phyloP scores from a whole-genome alignment of 2,888 invertebrate species.

The Craniophora ligustri region DNA sequence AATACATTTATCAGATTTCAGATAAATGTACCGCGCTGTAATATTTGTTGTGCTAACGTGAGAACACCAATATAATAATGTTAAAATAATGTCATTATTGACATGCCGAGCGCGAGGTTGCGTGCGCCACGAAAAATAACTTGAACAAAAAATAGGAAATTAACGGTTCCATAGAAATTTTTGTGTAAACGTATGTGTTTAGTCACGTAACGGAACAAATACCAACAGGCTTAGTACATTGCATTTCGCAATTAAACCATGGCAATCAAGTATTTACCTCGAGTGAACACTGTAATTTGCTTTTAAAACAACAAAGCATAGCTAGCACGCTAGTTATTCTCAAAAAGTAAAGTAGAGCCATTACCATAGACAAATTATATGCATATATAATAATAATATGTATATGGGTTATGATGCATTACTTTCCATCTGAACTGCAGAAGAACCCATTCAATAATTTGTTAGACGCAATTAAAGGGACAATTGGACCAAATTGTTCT shows the following conservation, averaged over 20 bases:
- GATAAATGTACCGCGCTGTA: conserved; percentile 48
- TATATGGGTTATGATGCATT: no score
- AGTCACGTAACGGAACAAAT: conserved; percentile 53
- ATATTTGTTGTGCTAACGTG: conserved; percentile 63
- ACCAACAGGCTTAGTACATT: conserved; percentile 30
- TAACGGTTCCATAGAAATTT: conserved; percentile 61
- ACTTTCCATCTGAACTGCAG: no score
- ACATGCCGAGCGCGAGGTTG: conserved; percentile 64
- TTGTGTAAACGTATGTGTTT: conserved; percentile 56
- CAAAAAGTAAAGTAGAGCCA: no score
- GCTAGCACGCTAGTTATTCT: neutral
- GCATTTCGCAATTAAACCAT: conserved; percentile 27
- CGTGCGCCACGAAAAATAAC: conserved; percentile 70
- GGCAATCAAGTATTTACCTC: neutral
- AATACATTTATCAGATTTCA: conserved; percentile 58
- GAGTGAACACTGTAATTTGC: conserved; percentile 2
- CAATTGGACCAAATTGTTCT: no score
- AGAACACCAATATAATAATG: conserved; percentile 65
- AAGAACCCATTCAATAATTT: no score
- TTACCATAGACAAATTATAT: no score
- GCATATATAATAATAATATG: no score
- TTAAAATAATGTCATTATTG: conserved; percentile 63
- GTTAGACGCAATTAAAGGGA: no score
- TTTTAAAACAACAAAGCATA: conserved; percentile 14
- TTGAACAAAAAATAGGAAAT: conserved; percentile 58